Evolutionary conservation across 2,888 invertebrate species (phyloP).

Genomic region (Anoncus sp.): DNA sequence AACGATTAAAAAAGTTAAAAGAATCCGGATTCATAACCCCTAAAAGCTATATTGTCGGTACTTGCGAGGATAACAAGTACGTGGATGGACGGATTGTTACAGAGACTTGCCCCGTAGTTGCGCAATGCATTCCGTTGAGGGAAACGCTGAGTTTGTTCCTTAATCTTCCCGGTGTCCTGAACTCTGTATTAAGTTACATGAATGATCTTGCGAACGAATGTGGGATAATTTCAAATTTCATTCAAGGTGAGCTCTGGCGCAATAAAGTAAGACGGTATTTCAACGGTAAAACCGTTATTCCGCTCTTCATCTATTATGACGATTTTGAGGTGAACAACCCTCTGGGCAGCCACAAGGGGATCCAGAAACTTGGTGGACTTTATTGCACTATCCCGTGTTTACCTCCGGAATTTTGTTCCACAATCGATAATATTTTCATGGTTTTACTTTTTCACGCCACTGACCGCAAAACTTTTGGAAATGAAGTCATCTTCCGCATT

Average conservation of each 20-base stretch:
- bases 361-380: slow-evolving; percentile 3
- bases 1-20: neutral
- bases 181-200: slow-evolving; percentile 3
- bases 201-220: too few species aligned
- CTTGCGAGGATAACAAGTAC: slow-evolving; percentile 8
- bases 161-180: slow-evolving; percentile 5
- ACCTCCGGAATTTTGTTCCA: slow-evolving; percentile 3
- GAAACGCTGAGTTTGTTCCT: slow-evolving; percentile 15
- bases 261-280: too few species aligned
- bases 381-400: slow-evolving; percentile 22
- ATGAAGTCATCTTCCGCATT: slow-evolving; percentile 4
- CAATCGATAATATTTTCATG: slow-evolving; percentile 11
- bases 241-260: too few species aligned
- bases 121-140: slow-evolving; percentile 5
- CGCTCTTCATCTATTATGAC: too few species aligned
- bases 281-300: too few species aligned
- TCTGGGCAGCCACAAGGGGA: slow-evolving; percentile 15
- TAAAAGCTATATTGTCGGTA: slow-evolving; percentile 6
- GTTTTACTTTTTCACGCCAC: neutral
- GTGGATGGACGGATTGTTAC: slow-evolving; percentile 13
- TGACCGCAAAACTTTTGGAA: slow-evolving; percentile 10
- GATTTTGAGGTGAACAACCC: slow-evolving; percentile 12
- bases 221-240: too few species aligned
- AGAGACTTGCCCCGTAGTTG: neutral
- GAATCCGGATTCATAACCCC: neutral